Base-by-base conservation (phyloP, 2,797 vertebrate species). In the Amniataba percoides region DNA sequence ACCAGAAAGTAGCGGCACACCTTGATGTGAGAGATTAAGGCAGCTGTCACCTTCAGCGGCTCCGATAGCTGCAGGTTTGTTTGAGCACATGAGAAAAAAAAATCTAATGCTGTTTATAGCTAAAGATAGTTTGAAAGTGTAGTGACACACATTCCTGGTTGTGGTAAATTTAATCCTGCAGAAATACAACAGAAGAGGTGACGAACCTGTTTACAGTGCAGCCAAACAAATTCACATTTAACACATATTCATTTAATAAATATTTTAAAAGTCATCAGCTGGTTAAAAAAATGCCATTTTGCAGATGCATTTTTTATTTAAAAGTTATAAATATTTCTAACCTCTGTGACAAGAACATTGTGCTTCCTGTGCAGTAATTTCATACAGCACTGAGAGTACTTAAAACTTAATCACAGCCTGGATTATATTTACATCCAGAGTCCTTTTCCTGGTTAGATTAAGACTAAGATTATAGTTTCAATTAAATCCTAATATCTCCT, bases 11-110 rank as follows among this genome's bases (percentile, higher is more conserved):
- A 31, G 16, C 4, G n/a, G 56, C 71, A 46, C 60, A 7, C 80
- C 8, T 21, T 60, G 11, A 1, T 11, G 25, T 46, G 23, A 58
- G 6, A 51, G 84, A 84, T 84, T 84, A 80, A 84, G 36, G 31
- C 14, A 19, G 71, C n/a, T 45, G 75, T 87, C 72, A 83, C 87
- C 76, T 87, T 80, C 81, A 82, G 65, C 71, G 4, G 59, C 71
- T 48, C 81, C 31, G 76, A 85, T 74, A 71, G 57, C 75, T 16
- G 64, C 34, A 34, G 19, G 19, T 61, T 63, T 68, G 75, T 71
- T 79, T 57, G 15, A 56, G 13, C 52, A 6, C n/a, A n/a, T 19
- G 25, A 34, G 18, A 12, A 8, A 15, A 42, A 25, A 21, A 16
- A 42, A 27, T 16, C 21, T 19, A 18, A 36, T 51, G 46, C 18